These are phyloP conservation scores for Lepetodrilus schrolli DNA, from an alignment of 2,888 invertebrate genomes.

Conservation along the genomic window DNA sequence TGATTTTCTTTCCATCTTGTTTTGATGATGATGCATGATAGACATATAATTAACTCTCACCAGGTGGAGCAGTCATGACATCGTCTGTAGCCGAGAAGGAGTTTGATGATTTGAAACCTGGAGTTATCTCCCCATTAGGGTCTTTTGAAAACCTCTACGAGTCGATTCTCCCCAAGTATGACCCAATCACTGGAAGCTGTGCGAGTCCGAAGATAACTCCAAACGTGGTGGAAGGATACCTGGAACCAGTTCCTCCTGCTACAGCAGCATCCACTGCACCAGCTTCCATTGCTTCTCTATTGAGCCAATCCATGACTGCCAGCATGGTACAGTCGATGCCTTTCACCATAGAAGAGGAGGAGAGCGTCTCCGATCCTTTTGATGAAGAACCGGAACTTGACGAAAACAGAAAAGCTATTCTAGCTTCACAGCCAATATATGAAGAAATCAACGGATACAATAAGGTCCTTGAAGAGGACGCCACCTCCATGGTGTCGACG, in stretches of 20 bases:
- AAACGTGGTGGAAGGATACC: constrained; percentile 60
- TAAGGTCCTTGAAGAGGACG: background rate
- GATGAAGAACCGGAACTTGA: constrained; percentile 47
- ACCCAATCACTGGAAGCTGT: constrained; percentile 43
- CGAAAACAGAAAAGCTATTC: constrained; percentile 53
- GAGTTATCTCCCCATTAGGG: constrained; percentile 62
- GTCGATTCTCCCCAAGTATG: constrained; percentile 63
- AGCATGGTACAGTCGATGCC: constrained; percentile 3
- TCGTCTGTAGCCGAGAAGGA: constrained; percentile 47
- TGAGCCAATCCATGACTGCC: constrained; percentile 6
- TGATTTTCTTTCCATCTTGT: too few species aligned
- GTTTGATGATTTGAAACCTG: constrained; percentile 57
- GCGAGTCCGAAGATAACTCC: constrained; percentile 35
- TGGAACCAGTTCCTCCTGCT: constrained; percentile 57
- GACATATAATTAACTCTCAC: too few species aligned
- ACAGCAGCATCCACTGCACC: constrained; percentile 27
- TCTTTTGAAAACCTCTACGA: constrained; percentile 69
- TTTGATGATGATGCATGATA: too few species aligned
- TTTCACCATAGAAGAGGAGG: constrained; percentile 16
- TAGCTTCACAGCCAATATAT: constrained; percentile 68
- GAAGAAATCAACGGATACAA: constrained; percentile 64
- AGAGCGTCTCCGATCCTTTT: background rate
- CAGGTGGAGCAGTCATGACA: background rate
- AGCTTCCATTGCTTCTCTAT: background rate
- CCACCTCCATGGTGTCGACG: background rate